phyloP scores from a whole-genome alignment of 2,888 invertebrate genomes.

The Drosophila suboccidentalis region DNA sequence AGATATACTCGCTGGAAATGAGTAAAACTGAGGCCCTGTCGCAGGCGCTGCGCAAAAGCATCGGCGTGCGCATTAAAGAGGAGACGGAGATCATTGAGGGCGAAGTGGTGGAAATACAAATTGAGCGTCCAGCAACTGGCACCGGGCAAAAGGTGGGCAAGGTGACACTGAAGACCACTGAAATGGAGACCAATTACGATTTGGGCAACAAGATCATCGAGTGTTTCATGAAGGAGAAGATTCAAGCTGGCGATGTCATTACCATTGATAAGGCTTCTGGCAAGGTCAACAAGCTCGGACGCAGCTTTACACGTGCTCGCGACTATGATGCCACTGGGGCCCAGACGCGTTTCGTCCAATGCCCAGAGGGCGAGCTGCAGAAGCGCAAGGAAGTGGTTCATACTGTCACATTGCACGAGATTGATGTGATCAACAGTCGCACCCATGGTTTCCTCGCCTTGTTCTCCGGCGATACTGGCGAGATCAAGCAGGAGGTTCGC shows the following conservation, averaged over 20 bases:
- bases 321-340: slow-evolving; percentile 99
- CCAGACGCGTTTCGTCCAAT: slow-evolving; percentile 96
- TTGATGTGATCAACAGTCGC: slow-evolving; percentile 99
- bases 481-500: slow-evolving; percentile 98
- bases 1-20: slow-evolving; percentile 99
- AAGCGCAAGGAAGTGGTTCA: slow-evolving; percentile 99
- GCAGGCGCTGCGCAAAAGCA: slow-evolving; percentile 98
- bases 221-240: slow-evolving; percentile 97
- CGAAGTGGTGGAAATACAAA: slow-evolving; percentile 98
- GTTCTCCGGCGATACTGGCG: slow-evolving; percentile 99
- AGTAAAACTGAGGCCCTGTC: slow-evolving; percentile 99
- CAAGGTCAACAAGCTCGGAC: slow-evolving; percentile 94
- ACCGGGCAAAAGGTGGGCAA: slow-evolving; percentile 93
- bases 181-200: slow-evolving; percentile 99
- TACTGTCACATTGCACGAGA: slow-evolving; percentile 99
- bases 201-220: slow-evolving; percentile 99
- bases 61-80: slow-evolving; percentile 98
- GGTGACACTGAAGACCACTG: slow-evolving; percentile 98
- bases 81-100: slow-evolving; percentile 99
- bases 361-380: slow-evolving; percentile 99
- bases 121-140: slow-evolving; percentile 97
- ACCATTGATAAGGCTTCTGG: slow-evolving; percentile 99
- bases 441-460: slow-evolving; percentile 99
- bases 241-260: slow-evolving; percentile 97
- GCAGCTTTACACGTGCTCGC: slow-evolving; percentile 97